Base-by-base conservation (phyloP, 2,888 invertebrate genomes). In the Allygus modestus region DNA sequence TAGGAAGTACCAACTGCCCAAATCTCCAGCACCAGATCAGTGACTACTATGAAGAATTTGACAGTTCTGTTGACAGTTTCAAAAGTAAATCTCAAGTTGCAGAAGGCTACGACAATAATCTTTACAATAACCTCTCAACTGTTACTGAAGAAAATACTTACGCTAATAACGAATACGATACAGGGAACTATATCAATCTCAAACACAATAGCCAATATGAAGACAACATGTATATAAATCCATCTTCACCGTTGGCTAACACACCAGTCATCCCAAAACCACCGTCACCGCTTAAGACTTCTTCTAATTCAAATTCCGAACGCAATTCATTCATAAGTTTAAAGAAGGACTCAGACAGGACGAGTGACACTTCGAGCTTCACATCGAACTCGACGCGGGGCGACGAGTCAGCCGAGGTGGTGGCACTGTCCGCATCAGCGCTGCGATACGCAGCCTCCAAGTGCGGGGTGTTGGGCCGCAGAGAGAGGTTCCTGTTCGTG, bases 401-500 rank as follows among this genome's bases (percentile, higher is more conserved):
- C 9, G 73, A 81, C 2, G 75, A 73, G 26, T n/a, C 65, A 20
- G 65, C 77, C 5, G 85, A 83, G 69, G 85, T 85, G 17, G 61
- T 85, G 17, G 54, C 85, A 9, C 37, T 85, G 46, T 85, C 83
- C 7, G 83, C 85, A 0, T 85, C 85, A 0, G 85, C 85, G 20
- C 41, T 85, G 46, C 85, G 85, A 15, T 85, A 85, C 71, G 54
- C 83, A 1, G 85, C 86, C 0, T 73, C 85, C 54, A 89, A 89
- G 84, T 87, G 87, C 85, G 89, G 89, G 0, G 85, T 86, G 0
- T 87, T 89, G 17, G 85, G 86, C 58, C 85, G 88, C n/a, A 87
- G 88, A 89, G 88, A 89, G 85, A 87, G 87, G 81, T 87, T 88
- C 77, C 86, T 89, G 41, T 89, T 89, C 81, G 85, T 89, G 79